phyloP scores from a whole-genome alignment of 30 jellyfish, hydroid and myxozoan genomes.

The Chironex yamaguchii region DNA sequence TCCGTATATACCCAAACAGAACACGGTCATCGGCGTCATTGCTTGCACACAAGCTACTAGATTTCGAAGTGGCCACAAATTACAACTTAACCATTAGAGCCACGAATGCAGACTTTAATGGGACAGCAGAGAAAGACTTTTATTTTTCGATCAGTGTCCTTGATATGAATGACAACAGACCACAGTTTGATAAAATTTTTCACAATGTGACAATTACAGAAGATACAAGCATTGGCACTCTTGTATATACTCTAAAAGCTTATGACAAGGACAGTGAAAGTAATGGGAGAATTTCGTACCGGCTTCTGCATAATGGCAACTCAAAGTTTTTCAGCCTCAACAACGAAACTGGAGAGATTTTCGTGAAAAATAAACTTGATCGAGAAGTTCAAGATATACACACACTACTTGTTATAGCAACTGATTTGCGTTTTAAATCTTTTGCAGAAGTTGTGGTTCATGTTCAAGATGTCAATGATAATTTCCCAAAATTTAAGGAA shows the following conservation, averaged over 20 bases:
- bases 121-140: slow-evolving; percentile 17
- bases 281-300: slow-evolving; percentile 56
- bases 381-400: neutral
- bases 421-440: slow-evolving; percentile 42
- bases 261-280: slow-evolving; percentile 71
- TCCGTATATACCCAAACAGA: slow-evolving; percentile 39
- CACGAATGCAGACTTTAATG: slow-evolving; percentile 59
- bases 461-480: slow-evolving; percentile 74
- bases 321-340: slow-evolving; percentile 41
- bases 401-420: slow-evolving; percentile 64
- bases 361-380: neutral
- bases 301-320: slow-evolving; percentile 26
- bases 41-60: slow-evolving; percentile 24
- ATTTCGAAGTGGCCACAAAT: slow-evolving; percentile 65
- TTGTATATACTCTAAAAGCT: slow-evolving; percentile 38
- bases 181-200: slow-evolving; percentile 20
- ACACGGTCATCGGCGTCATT: slow-evolving; percentile 38
- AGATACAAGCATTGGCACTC: slow-evolving; percentile 27
- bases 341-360: slow-evolving; percentile 35
- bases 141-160: slow-evolving; percentile 4
- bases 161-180: slow-evolving; percentile 77
- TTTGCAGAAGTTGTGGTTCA: slow-evolving; percentile 63
- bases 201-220: slow-evolving; percentile 30
- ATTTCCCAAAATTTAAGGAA: slow-evolving; percentile 74
- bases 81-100: slow-evolving; percentile 78